Percentiles rank a stretch among this genome's conserved stretches.
Conservation (phyloP, 1,140 invertebrate genomes). For the Caerostris darwini region DNA sequence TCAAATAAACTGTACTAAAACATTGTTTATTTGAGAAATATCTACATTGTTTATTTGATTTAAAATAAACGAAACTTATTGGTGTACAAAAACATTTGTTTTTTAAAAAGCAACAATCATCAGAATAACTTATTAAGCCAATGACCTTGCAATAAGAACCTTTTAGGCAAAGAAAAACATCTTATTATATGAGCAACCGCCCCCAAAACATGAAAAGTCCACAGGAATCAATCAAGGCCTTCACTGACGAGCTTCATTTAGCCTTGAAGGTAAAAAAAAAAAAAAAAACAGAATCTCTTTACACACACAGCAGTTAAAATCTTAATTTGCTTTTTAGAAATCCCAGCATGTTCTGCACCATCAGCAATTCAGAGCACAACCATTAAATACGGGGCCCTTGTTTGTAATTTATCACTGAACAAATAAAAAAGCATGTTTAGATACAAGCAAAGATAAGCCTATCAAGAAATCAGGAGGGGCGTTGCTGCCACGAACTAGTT, state of each 20-base stretch:
- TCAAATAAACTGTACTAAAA: no score
- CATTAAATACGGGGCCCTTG: background rate
- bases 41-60: no score
- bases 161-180: no score
- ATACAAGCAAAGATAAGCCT: constrained; percentile 56
- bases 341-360: background rate
- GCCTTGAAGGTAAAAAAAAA: background rate
- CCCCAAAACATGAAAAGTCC: background rate
- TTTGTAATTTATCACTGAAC: constrained; percentile 54
- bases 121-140: no score
- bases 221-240: background rate
- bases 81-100: no score
- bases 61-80: no score
- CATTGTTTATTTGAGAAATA: no score
- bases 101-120: no score
- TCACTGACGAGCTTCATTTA: background rate
- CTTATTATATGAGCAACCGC: no score
- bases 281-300: no score
- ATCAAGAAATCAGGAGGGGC: constrained; percentile 58
- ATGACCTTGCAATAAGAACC: no score
- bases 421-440: constrained; percentile 58
- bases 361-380: background rate
- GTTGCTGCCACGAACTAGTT: background rate
- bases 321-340: constrained; percentile 1
- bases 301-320: background rate